These are phyloP conservation scores for Gobionotothen gibberifrons DNA, from an alignment of 2,797 vertebrate genomes.

Conservation along the genomic window DNA sequence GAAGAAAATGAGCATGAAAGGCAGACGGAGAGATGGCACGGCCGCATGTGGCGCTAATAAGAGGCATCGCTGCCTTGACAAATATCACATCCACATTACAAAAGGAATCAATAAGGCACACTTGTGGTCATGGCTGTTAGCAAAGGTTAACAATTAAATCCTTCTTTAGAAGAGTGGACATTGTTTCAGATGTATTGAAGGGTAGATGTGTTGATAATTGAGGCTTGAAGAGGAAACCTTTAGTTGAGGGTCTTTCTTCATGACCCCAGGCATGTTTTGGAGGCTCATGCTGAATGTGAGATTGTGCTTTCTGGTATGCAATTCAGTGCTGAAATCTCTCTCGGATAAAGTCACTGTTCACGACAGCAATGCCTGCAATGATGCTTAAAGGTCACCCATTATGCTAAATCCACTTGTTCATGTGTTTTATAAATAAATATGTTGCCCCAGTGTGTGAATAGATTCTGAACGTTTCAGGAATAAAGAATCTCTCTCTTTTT, in stretches of 20 bases:
- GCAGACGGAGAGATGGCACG: conserved; percentile 43
- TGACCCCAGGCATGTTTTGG: conserved; percentile 4
- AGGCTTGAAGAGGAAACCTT: conserved; percentile 45
- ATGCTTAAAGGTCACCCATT: no score
- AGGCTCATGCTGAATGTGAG: background rate
- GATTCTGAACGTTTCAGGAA: no score
- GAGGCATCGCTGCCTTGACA: conserved; percentile 61
- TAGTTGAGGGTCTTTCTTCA: conserved; percentile 12
- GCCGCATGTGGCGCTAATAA: conserved; percentile 75
- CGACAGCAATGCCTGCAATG: background rate
- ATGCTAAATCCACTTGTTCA: background rate
- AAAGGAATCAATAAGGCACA: conserved; percentile 67
- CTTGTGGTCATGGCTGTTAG: conserved; percentile 58
- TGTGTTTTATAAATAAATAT: no score
- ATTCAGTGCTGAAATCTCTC: background rate
- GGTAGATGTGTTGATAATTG: conserved; percentile 69
- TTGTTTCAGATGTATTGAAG: conserved; percentile 56
- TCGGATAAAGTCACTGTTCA: background rate
- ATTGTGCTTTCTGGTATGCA: background rate
- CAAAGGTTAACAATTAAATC: conserved; percentile 72
- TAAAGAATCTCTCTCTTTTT: background rate
- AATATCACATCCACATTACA: conserved; percentile 77
- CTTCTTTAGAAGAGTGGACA: conserved; percentile 61
- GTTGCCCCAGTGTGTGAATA: background rate
- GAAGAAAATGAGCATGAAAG: conserved; percentile 62